Conservation (phyloP, 2,888 invertebrate genomes). For the Diarsia brunnea region DNA sequence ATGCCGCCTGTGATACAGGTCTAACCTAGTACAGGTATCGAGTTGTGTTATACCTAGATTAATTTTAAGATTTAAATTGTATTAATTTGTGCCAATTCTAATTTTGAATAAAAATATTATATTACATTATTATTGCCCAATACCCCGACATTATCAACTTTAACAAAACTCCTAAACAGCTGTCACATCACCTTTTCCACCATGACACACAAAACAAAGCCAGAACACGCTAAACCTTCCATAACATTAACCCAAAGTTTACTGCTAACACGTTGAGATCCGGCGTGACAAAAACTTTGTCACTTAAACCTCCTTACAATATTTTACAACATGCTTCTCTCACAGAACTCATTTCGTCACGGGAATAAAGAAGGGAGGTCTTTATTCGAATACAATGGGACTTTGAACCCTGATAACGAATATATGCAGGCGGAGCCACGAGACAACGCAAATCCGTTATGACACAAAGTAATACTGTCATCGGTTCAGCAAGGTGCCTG, state of each 20-base stretch:
- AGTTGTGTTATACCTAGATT: no score
- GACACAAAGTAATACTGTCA: conserved; percentile 67
- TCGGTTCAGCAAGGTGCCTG: conserved; percentile 50
- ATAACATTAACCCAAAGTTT: conserved; percentile 60
- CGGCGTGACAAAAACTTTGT: conserved; percentile 57
- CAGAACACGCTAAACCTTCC: conserved; percentile 53
- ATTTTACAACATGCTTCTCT: conserved; percentile 56
- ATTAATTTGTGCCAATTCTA: no score
- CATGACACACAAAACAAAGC: conserved; percentile 40
- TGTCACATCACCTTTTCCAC: conserved; percentile 17
- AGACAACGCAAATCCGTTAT: conserved; percentile 74
- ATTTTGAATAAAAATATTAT: no score
- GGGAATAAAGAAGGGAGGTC: conserved; percentile 71
- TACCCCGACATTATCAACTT: not conserved
- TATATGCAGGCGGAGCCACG: conserved; percentile 71
- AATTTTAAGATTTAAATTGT: no score
- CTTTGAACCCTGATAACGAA: conserved; percentile 70
- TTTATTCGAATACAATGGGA: conserved; percentile 67
- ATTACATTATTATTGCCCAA: no score
- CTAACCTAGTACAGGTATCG: no score
- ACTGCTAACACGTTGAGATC: conserved; percentile 58
- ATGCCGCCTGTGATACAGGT: no score
- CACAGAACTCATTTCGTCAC: conserved; percentile 74
- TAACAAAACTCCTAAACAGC: conserved; percentile 15
- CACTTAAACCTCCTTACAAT: conserved; percentile 58